Evolutionary conservation across 1,140 invertebrate species (phyloP), one percentile per base, ranked within the genome.

Genomic region (Cataglyphis hispanica): DNA sequence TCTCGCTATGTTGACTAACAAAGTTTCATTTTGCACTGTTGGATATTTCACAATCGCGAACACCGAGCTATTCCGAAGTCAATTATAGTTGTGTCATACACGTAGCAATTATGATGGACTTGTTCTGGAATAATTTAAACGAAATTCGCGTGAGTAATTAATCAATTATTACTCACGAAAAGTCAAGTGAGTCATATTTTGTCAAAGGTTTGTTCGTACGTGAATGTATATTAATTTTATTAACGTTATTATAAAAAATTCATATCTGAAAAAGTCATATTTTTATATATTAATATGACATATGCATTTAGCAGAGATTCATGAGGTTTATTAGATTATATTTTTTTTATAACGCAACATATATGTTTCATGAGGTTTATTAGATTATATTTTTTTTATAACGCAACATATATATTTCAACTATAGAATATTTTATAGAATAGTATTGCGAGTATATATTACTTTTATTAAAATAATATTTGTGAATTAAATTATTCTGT

Each of bases 111-210:
- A 80, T 22, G 16, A 27, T 4, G 19, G 5, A 25, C 7, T 1
- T 53, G 25, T 53, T 7, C 31, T 46, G 27, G 16, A 60, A 70
- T 81, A 83, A 86, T 64, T 46, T 72, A 72, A 83, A 63, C 1
- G 31, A 5, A 50, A 31, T n/a, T 69, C 11, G 58, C 4, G 19
- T 11, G 27, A 40, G 2, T 46, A 50, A 40, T 53, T 64, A 67
- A 74, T 31, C 43, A 16, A 80, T 70, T 85, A 69, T 22, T 43
- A 43, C 69, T 80, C 64, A 70, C 40, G 64, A 63, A 50, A 66
- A 60, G 31, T 10, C 19, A 60, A 2, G 1, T 11, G 19, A 13
- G 4, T 43, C 13, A 22, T 40, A n/a, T 63, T 63, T 40, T 31
- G 0, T 31, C 19, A 16, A 40, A 25, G 27, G 10, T 60, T 60